These are phyloP conservation scores for Slavum lentiscoides DNA, from an alignment of 2,888 invertebrate species.

Conservation along the genomic window DNA sequence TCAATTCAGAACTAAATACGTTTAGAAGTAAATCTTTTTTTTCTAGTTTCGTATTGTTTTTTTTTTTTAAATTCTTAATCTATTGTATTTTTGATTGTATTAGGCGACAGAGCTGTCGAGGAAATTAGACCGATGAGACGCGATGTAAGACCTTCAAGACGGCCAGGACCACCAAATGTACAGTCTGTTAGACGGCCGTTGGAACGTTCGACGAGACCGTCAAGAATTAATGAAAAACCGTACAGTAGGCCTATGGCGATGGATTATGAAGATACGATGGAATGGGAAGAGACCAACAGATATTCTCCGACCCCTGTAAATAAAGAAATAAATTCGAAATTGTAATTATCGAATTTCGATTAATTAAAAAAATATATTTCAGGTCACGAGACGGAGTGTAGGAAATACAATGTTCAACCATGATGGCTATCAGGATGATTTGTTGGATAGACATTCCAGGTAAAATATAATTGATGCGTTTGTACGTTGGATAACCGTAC, in stretches of 20 bases:
- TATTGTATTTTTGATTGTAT: background rate
- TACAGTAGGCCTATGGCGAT: slow-evolving; percentile 43
- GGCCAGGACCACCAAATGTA: slow-evolving; percentile 12
- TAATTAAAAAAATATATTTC: background rate
- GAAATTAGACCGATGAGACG: slow-evolving; percentile 34
- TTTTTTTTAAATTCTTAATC: background rate
- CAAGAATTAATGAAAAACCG: slow-evolving; percentile 43
- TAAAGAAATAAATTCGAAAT: background rate
- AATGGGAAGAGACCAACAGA: slow-evolving; percentile 41
- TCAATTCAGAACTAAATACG: slow-evolving; percentile 36
- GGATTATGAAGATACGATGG: slow-evolving; percentile 48
- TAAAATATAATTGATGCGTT: background rate
- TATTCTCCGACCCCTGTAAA: slow-evolving; percentile 43
- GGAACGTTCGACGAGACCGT: slow-evolving; percentile 15
- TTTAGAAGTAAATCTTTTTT: slow-evolving; percentile 42
- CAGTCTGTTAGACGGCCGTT: slow-evolving; percentile 18
- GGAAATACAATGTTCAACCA: slow-evolving; percentile 34
- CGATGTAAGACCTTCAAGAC: slow-evolving; percentile 18
- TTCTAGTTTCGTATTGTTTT: background rate
- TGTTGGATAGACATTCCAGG: slow-evolving; percentile 36
- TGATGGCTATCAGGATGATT: slow-evolving; percentile 36
- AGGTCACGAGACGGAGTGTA: slow-evolving; percentile 18
- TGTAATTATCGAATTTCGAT: background rate
- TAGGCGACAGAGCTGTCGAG: slow-evolving; percentile 44
- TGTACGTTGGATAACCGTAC: background rate